A percentile compares a stretch with the other conserved stretches of the same genome.
Conservation (phyloP, 1,140 invertebrate species). For the Ridgeia piscesae region DNA sequence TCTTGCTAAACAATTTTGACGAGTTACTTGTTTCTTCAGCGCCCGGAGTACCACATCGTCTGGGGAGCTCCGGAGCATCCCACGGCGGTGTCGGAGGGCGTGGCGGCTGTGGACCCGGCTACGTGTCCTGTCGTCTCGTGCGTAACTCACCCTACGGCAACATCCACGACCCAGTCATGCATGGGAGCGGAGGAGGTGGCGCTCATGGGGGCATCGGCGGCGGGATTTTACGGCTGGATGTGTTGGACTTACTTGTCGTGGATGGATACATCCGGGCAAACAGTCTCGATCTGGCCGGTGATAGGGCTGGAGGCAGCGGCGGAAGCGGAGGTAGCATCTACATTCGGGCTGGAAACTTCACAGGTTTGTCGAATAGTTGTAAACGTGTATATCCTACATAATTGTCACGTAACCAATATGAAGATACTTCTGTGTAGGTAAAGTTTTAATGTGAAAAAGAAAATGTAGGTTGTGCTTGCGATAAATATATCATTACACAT, state of each 20-base stretch:
- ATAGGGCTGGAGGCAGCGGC: slow-evolving; percentile 34
- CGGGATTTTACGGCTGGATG: slow-evolving; percentile 38
- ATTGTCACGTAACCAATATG: too few relatives aligned
- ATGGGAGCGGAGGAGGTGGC: slow-evolving; percentile 38
- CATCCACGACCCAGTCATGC: slow-evolving; percentile 38
- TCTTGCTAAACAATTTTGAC: too few relatives aligned
- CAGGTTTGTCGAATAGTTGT: too few relatives aligned
- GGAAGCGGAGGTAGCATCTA: slow-evolving; percentile 43
- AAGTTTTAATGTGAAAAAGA: too few relatives aligned
- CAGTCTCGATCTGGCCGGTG: slow-evolving; percentile 31
- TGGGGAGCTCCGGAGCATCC: slow-evolving; percentile 43
- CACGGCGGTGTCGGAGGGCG: slow-evolving; percentile 44
- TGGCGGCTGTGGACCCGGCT: slow-evolving; percentile 37
- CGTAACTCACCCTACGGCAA: slow-evolving; percentile 42
- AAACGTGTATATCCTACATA: too few relatives aligned
- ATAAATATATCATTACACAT: too few relatives aligned
- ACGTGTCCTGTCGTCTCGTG: slow-evolving; percentile 38
- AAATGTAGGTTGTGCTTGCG: too few relatives aligned
- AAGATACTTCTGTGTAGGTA: too few relatives aligned
- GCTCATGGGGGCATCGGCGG: slow-evolving; percentile 23
- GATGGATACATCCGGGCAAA: slow-evolving; percentile 41
- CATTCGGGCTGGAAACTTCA: slow-evolving; percentile 36
- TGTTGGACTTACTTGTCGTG: slow-evolving; percentile 35
- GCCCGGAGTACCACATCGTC: slow-evolving; percentile 34
- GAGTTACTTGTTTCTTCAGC: slow-evolving; percentile 25